Evolutionary conservation across 2,888 invertebrate species (phyloP).

Genomic region (Trilocha varians): DNA sequence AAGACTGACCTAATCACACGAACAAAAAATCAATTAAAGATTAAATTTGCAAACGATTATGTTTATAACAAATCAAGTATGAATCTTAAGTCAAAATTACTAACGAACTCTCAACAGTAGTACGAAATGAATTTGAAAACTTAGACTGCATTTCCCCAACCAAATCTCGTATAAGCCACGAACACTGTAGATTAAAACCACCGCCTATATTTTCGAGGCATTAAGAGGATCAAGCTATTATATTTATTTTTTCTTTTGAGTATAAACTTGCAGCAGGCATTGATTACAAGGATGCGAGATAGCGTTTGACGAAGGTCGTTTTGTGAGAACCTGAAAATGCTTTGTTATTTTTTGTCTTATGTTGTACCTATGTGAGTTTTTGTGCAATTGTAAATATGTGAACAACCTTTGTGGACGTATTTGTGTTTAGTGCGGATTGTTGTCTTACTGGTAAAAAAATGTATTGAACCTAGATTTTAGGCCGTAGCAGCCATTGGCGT

Average conservation of each 20-base stretch:
- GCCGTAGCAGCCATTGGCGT: no score
- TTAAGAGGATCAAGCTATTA: constrained; percentile 67
- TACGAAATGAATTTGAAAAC: not conserved
- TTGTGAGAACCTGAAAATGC: constrained; percentile 33
- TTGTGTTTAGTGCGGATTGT: no score
- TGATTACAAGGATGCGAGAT: constrained; percentile 66
- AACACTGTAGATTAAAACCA: constrained; percentile 53
- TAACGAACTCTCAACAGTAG: no score
- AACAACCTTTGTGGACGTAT: not conserved
- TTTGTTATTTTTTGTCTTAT: constrained; percentile 20
- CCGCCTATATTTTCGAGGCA: constrained; percentile 64
- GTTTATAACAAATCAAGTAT: no score
- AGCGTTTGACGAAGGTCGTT: constrained; percentile 67
- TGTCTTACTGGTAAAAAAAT: no score
- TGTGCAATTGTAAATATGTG: not conserved
- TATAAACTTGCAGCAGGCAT: constrained; percentile 27
- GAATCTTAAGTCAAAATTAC: no score
- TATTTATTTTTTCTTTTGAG: constrained; percentile 27
- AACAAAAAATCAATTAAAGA: no score
- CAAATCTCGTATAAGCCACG: not conserved
- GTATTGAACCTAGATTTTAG: no score
- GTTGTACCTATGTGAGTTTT: constrained; percentile 5
- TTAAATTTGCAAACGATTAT: no score
- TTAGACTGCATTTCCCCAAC: not conserved
- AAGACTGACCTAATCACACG: no score